A percentile compares a stretch with the other conserved stretches of the same genome.
phyloP scores from a whole-genome alignment of 1,140 invertebrate species.

The Argopecten irradians region DNA sequence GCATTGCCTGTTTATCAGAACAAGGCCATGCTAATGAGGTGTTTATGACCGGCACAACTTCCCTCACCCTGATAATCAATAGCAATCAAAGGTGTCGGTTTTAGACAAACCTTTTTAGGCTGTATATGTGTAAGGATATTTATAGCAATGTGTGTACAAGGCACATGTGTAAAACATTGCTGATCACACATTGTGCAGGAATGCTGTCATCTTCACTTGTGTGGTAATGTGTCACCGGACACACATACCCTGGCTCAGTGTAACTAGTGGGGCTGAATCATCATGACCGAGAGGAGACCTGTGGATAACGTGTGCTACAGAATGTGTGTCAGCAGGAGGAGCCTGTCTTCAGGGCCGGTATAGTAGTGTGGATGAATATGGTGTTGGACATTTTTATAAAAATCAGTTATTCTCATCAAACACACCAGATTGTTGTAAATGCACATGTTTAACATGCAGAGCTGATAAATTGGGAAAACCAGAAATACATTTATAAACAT shows the following conservation, averaged over 20 bases:
- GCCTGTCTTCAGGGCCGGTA: background rate
- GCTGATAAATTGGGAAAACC: background rate
- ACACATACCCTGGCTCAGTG: background rate
- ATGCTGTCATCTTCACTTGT: background rate
- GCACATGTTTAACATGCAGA: background rate
- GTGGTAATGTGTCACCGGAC: background rate
- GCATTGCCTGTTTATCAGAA: background rate
- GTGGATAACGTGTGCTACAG: background rate
- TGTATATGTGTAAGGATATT: no score
- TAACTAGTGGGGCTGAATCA: constrained; percentile 3
- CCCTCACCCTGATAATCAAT: no score
- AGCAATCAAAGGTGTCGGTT: background rate
- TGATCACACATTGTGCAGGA: background rate
- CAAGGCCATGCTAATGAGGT: background rate
- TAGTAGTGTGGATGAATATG: background rate
- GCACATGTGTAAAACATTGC: background rate
- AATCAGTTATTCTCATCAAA: background rate
- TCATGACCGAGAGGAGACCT: background rate
- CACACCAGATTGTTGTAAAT: background rate
- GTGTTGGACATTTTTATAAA: background rate
- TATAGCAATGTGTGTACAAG: no score
- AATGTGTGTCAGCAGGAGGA: background rate
- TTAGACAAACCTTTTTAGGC: background rate
- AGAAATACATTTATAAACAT: no score
- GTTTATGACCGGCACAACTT: background rate